Percentiles rank a stretch among this genome's conserved stretches.
Evolutionary conservation across 2,797 vertebrate species (phyloP).

Genomic region (Podargus strigoides): DNA sequence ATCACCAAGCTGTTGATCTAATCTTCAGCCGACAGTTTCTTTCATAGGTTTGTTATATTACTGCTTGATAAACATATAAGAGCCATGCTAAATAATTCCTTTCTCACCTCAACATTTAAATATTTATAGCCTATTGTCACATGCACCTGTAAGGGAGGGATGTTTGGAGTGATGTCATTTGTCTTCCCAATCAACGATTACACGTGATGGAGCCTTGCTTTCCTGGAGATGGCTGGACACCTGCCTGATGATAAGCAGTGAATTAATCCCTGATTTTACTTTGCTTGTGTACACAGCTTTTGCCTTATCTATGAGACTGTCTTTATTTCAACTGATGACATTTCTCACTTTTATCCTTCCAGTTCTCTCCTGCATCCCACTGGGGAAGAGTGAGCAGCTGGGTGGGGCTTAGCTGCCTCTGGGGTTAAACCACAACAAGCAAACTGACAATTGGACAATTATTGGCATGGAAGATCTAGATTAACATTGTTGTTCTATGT

Average conservation of each 20-base stretch:
- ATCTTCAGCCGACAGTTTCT: not conserved
- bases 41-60: not conserved
- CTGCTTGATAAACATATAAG: not conserved
- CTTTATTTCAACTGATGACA: not conserved
- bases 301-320: not conserved
- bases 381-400: fast-evolving
- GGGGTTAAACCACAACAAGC: not conserved
- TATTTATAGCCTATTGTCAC: not conserved
- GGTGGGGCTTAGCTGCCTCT: not conserved
- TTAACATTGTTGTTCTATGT: not conserved
- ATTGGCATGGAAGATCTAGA: not conserved
- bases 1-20: not conserved
- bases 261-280: not conserved
- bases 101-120: not conserved
- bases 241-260: fast-evolving
- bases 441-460: not conserved
- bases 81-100: not conserved
- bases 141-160: not conserved
- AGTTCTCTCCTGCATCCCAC: not conserved
- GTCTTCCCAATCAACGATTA: not conserved
- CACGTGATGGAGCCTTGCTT: fast-evolving
- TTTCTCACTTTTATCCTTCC: not conserved
- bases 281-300: fast-evolving
- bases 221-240: not conserved
- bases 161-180: fast-evolving